phyloP scores from a whole-genome alignment of 2,888 invertebrate genomes.

The Andrena bucephala region DNA sequence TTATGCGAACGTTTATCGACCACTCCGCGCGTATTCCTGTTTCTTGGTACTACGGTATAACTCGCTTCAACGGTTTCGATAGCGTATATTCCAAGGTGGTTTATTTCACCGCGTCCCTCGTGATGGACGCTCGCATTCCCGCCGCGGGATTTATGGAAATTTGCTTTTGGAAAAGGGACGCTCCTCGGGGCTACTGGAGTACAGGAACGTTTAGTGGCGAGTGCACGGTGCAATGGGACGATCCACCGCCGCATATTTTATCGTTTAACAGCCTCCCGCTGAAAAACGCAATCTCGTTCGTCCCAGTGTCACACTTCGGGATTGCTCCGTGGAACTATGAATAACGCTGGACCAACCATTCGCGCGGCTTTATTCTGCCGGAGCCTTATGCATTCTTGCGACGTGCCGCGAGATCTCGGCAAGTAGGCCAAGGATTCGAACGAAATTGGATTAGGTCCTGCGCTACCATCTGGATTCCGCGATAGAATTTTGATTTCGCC shows the following conservation, averaged over 20 bases:
- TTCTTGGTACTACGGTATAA: neutral
- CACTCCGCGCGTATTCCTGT: neutral
- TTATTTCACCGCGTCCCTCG: too few relatives aligned
- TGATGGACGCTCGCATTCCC: too few relatives aligned
- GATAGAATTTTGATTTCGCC: constrained; percentile 4
- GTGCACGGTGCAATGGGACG: neutral
- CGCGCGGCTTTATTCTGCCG: neutral
- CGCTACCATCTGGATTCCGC: neutral
- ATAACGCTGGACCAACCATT: neutral
- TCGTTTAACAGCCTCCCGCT: neutral
- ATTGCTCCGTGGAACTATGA: neutral
- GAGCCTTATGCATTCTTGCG: neutral
- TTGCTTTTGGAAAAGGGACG: too few relatives aligned
- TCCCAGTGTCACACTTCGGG: neutral
- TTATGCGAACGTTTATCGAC: constrained; percentile 29
- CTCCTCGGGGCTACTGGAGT: too few relatives aligned
- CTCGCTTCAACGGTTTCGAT: neutral
- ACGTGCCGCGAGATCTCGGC: neutral
- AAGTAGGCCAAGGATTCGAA: neutral
- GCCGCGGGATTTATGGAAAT: too few relatives aligned
- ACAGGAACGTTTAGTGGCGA: neutral
- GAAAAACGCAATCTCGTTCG: constrained; percentile 10
- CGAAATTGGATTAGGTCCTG: constrained; percentile 1
- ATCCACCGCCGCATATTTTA: constrained; percentile 4
- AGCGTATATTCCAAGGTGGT: neutral